Evolutionary conservation across 2,113 vertebrate genomes (phyloP).

Genomic region (Mirza zaza): DNA sequence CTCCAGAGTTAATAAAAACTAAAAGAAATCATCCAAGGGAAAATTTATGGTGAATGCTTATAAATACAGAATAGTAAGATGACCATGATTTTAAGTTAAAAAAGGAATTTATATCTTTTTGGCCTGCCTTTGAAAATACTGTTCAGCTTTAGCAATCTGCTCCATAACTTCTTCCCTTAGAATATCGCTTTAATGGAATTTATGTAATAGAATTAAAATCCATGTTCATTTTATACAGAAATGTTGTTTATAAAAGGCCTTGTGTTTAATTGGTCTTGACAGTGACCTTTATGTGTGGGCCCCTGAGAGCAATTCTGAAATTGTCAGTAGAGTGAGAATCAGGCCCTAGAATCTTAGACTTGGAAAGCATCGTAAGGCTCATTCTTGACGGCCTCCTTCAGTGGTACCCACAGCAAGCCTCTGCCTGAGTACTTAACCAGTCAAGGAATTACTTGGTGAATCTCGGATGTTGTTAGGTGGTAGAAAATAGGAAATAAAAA

Average conservation of each 20-base stretch:
- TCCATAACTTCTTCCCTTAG: neutral
- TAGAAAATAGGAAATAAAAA: neutral
- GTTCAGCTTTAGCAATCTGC: neutral
- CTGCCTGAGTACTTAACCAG: neutral
- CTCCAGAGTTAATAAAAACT: neutral
- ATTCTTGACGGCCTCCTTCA: neutral
- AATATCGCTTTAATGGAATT: neutral
- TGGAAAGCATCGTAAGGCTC: neutral
- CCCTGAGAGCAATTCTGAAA: neutral
- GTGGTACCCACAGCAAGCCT: accelerated
- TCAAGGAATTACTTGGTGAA: accelerated
- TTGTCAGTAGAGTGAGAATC: neutral
- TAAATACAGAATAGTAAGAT: neutral
- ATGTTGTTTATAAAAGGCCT: neutral
- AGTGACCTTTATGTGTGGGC: neutral
- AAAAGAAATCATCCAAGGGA: neutral
- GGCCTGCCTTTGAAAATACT: neutral
- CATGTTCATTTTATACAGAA: neutral
- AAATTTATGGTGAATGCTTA: neutral
- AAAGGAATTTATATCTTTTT: neutral
- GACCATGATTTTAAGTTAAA: neutral
- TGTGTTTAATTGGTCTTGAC: neutral
- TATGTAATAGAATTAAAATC: neutral
- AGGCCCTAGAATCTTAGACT: neutral
- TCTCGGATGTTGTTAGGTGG: neutral